Evolutionary conservation across 2,797 vertebrate genomes (phyloP), one percentile per base, ranked within the genome.

Genomic region (Sebastolobus altivelis): DNA sequence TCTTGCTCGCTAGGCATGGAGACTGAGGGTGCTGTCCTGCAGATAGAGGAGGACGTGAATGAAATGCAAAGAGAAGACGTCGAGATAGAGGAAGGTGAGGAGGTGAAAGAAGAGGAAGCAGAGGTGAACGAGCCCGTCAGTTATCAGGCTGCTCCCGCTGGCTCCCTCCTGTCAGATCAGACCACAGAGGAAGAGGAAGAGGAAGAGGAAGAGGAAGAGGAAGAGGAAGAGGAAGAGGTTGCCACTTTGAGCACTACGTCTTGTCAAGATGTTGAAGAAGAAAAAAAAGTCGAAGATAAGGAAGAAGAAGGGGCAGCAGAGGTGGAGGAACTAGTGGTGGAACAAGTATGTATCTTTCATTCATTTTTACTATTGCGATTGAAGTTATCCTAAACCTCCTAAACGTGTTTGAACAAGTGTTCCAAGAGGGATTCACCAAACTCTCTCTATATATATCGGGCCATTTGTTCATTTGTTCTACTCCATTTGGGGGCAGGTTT

Each of bases 1-100:
- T 92, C 93, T 12, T 62, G 35, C 67, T 82, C 88, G 0, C 54
- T 94, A 22, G 80, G 74, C 3, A 33, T 87, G 61, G 89, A 93
- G 25, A 77, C 84, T 1, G 88, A 93, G 11, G 72, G 22, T 2
- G 25, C 59, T 3, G 29, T 60, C 62, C 61, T 91, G 75, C 82
- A 83, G 72, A 59, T 31, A 22, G 25, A 88, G n/a, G 56, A 70
- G 58, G 76, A 67, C 14, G 72, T 14, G 33, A 55, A 80, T 49
- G 52, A 77, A 20, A 8, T 67, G 35, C 52, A 72, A 9, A 27
- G 55, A 29, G 83, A 80, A 22, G 58, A 69, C 7, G 65, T 29
- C 2, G 67, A 76, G 31, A 55, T 37, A 43, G 86, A 88, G 35
- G 85, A 91, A 27, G 56, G 33, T 9, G 76, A 86, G 25, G 78